Percentiles rank a stretch among this genome's conserved stretches.
Conservation (phyloP, 1,140 invertebrate genomes). For the Microvelia longipes region DNA sequence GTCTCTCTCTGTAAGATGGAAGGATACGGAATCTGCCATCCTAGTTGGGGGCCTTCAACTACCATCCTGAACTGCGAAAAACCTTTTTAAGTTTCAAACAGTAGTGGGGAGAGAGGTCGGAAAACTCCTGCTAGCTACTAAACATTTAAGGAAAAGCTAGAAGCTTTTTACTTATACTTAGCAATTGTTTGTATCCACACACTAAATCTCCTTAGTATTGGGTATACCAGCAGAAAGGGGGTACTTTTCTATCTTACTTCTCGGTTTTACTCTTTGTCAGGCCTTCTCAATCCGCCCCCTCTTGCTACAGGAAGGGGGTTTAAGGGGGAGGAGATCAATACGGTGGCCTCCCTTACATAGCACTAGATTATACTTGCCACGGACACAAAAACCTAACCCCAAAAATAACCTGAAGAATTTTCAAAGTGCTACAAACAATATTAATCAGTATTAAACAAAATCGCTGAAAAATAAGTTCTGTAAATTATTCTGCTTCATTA, state of each 20-base stretch:
- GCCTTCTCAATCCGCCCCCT: not conserved
- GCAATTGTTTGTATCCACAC: no score
- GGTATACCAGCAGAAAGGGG: not conserved
- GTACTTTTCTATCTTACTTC: not conserved
- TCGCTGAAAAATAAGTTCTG: no score
- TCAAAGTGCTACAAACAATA: no score
- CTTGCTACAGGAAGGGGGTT: not conserved
- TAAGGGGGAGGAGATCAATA: not conserved
- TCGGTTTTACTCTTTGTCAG: not conserved
- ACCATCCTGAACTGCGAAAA: not conserved
- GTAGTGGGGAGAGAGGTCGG: no score
- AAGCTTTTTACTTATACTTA: no score
- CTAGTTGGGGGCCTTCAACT: not conserved
- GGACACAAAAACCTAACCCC: no score
- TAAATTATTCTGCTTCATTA: no score
- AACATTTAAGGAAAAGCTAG: not conserved
- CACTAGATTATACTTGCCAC: not conserved
- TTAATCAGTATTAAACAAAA: no score
- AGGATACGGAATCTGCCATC: not conserved
- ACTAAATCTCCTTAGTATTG: no score
- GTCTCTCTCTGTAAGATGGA: not conserved
- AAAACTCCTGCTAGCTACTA: no score
- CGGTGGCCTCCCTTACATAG: not conserved
- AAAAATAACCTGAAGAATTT: no score
- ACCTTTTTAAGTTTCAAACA: no score